A percentile compares a stretch with the other conserved stretches of the same genome.
These are phyloP conservation scores for Netelia inedita DNA, from an alignment of 2,888 invertebrate species.

Conservation along the genomic window DNA sequence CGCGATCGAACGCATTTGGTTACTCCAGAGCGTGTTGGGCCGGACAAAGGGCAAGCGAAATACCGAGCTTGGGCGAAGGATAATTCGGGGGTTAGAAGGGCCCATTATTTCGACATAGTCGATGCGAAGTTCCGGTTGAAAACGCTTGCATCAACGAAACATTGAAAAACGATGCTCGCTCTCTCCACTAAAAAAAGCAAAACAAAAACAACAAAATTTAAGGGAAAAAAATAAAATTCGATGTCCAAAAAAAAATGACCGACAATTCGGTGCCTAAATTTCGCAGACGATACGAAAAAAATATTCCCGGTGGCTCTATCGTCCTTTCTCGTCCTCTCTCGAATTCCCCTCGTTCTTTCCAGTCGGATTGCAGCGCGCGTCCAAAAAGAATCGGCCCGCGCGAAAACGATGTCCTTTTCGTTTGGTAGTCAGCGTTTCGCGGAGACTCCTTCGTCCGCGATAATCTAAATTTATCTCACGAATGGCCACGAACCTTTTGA, in stretches of 20 bases:
- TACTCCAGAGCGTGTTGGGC: conserved; percentile 9
- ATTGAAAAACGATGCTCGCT: conserved; percentile 1
- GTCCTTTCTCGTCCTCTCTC: neutral
- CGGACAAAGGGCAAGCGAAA: conserved; percentile 40
- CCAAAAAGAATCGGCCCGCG: neutral
- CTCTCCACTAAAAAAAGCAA: no score
- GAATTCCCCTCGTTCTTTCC: neutral
- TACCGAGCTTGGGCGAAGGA: conserved; percentile 21
- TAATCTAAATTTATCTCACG: conserved; percentile 46
- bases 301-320: neutral
- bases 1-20: conserved; percentile 56
- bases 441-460: conserved; percentile 3
- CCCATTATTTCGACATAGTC: conserved; percentile 26
- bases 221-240: no score
- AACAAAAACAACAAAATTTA: no score
- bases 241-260: no score
- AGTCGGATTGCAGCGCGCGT: neutral
- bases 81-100: conserved; percentile 34
- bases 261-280: no score
- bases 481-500: conserved; percentile 30
- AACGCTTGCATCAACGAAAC: conserved; percentile 27
- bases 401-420: conserved; percentile 30
- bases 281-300: no score
- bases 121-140: conserved; percentile 50
- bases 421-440: conserved; percentile 22